Evolutionary conservation across 1,140 invertebrate genomes (phyloP).

Genomic region (Antheraea mylitta): DNA sequence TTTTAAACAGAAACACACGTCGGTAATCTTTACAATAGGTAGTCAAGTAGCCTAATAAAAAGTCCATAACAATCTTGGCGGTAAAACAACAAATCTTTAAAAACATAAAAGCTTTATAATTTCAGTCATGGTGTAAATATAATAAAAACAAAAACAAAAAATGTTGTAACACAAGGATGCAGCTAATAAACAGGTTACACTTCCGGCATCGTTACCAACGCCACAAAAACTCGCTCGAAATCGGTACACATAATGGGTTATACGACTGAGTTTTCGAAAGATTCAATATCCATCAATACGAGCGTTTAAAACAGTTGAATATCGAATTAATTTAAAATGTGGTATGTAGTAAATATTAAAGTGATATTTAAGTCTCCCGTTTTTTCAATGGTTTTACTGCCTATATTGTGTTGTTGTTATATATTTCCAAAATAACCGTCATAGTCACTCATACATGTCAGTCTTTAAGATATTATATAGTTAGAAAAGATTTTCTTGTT

Average conservation of each 20-base stretch:
- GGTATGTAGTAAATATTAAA: background rate
- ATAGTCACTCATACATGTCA: too few relatives aligned
- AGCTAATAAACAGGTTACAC: constrained; percentile 44
- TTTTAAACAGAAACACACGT: background rate
- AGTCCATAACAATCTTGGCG: constrained; percentile 3
- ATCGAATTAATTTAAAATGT: background rate
- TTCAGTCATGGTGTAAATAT: constrained; percentile 6
- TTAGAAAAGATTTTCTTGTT: too few relatives aligned
- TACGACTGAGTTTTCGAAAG: background rate
- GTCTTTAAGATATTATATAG: too few relatives aligned
- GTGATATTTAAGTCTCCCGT: background rate
- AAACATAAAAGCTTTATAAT: constrained; percentile 11
- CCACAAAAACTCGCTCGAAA: constrained; percentile 24
- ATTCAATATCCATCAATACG: background rate
- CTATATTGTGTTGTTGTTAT: too few relatives aligned
- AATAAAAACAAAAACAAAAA: constrained; percentile 18
- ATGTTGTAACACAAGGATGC: constrained; percentile 37
- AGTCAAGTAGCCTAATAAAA: background rate
- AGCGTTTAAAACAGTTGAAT: background rate
- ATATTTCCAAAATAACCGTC: too few relatives aligned
- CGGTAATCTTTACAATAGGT: background rate
- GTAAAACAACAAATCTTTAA: constrained; percentile 9
- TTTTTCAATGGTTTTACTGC: background rate
- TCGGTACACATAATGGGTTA: constrained; percentile 1
- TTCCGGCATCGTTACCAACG: constrained; percentile 43